These are phyloP conservation scores for Hydrotaea cyrtoneurina DNA, from an alignment of 2,888 invertebrate species.

Conservation along the genomic window DNA sequence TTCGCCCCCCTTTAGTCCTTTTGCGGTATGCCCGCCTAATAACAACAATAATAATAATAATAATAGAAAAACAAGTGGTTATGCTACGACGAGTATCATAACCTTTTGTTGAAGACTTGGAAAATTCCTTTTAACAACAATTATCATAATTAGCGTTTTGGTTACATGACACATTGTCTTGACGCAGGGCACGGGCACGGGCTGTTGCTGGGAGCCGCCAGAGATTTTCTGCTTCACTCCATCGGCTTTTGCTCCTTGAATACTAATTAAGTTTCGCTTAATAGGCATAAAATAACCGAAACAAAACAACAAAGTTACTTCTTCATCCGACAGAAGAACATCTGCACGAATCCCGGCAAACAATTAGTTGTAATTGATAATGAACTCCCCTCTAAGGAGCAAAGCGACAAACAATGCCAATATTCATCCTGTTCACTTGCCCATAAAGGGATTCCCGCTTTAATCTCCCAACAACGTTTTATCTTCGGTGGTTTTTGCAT, in stretches of 20 bases:
- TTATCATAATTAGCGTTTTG: conserved; percentile 64
- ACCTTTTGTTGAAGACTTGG: conserved; percentile 40
- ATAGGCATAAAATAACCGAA: conserved; percentile 70
- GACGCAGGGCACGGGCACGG: conserved; percentile 17
- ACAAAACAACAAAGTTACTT: conserved; percentile 18
- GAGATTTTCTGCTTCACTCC: conserved; percentile 63
- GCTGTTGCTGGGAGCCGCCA: neutral
- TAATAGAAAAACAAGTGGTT: conserved; percentile 34
- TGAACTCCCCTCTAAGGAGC: neutral
- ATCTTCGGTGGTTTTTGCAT: neutral
- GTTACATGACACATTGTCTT: conserved; percentile 43
- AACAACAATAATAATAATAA: conserved; percentile 21
- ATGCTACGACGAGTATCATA: conserved; percentile 25
- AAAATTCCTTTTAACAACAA: conserved; percentile 56
- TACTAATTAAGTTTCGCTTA: conserved; percentile 77
- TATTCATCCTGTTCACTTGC: neutral
- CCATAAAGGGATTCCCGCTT: neutral
- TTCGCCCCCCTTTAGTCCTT: neutral
- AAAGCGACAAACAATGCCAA: neutral
- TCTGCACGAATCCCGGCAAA: neutral
- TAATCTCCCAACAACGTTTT: neutral
- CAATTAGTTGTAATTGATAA: conserved; percentile 33
- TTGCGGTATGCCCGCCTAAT: neutral
- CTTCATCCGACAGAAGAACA: neutral
- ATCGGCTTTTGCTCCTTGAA: conserved; percentile 66